These are phyloP conservation scores for Esox masquinongy DNA, from an alignment of 2,797 vertebrate genomes.

Conservation along the genomic window DNA sequence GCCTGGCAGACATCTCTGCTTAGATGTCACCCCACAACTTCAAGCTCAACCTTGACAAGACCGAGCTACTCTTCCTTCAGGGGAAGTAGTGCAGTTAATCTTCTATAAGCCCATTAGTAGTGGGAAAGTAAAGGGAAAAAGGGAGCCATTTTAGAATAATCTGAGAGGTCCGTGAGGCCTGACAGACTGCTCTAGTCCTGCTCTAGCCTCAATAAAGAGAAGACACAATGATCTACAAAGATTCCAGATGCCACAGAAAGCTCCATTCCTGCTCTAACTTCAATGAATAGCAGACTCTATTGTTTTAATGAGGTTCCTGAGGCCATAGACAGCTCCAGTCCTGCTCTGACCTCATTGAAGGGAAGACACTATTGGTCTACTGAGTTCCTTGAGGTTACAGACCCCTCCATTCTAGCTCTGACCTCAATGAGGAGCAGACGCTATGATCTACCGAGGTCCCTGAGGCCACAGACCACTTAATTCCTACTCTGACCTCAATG, in stretches of 20 bases:
- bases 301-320: no score
- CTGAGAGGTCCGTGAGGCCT: not conserved
- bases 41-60: no score
- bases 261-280: no score
- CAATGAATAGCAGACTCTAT: no score
- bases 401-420: not conserved
- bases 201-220: slow-evolving; percentile 12
- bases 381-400: not conserved
- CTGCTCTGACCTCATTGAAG: no score
- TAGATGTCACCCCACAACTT: no score
- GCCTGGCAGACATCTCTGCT: no score
- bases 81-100: not conserved
- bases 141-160: not conserved
- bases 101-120: not conserved
- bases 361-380: no score
- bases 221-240: slow-evolving; percentile 14
- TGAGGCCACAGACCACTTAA: not conserved
- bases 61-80: no score
- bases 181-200: not conserved
- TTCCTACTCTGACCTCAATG: slow-evolving; percentile 9
- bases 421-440: slow-evolving; percentile 8
- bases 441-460: slow-evolving; percentile 3
- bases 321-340: no score
- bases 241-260: no score
- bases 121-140: not conserved